A percentile compares a stretch with the other conserved stretches of the same genome.
These are phyloP conservation scores for Colossoma macropomum DNA, from an alignment of 2,113 vertebrate species.

Conservation along the genomic window DNA sequence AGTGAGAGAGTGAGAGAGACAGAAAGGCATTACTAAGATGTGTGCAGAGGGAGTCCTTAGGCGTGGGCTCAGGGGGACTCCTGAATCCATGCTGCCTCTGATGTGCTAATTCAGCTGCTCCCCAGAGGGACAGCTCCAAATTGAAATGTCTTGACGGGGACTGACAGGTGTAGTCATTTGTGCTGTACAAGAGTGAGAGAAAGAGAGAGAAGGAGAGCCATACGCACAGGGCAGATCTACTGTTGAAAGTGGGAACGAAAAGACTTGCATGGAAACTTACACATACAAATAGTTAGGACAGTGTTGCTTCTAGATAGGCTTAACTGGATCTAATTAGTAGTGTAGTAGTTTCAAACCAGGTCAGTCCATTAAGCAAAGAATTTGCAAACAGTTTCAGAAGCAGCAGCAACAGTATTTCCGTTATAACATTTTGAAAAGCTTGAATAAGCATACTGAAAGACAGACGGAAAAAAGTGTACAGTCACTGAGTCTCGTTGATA, in stretches of 20 bases:
- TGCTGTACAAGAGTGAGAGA: conserved; percentile 49
- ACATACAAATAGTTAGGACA: not conserved
- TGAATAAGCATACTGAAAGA: not conserved
- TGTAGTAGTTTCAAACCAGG: not conserved
- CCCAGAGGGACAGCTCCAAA: conserved; percentile 67
- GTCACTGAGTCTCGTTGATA: not conserved
- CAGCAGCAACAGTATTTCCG: conserved; percentile 3
- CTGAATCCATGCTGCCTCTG: conserved; percentile 68
- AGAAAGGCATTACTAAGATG: not conserved
- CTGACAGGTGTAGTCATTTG: conserved; percentile 64
- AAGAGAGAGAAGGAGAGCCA: not conserved
- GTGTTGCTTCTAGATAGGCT: not conserved
- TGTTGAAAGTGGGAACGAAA: not conserved
- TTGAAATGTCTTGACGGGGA: conserved; percentile 75
- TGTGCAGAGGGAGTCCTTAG: not conserved
- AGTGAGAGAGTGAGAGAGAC: not conserved
- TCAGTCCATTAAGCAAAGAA: not conserved
- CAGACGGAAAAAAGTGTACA: not conserved
- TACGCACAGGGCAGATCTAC: not conserved
- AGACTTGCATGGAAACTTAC: not conserved
- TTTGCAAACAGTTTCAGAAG: not conserved
- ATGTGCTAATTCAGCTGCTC: conserved; percentile 74
- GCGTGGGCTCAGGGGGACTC: conserved; percentile 55
- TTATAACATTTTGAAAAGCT: not conserved
- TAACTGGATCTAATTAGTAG: not conserved